Evolutionary conservation across 2,113 vertebrate genomes (phyloP).

Genomic region (Cyanoramphus novaezelandiae): DNA sequence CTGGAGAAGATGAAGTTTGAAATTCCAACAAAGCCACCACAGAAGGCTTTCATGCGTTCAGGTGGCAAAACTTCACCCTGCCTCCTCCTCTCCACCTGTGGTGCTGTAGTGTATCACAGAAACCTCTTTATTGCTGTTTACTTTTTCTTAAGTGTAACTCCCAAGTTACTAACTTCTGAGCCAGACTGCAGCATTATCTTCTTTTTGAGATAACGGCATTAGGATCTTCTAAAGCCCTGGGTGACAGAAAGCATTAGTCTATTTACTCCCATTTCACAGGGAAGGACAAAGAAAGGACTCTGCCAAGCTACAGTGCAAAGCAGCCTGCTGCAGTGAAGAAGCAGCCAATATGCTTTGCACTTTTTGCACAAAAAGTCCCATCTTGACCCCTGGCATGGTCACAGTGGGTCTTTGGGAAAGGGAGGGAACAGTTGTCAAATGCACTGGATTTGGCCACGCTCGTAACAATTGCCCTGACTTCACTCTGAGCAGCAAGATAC

Average conservation of each 20-base stretch:
- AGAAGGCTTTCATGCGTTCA: not conserved
- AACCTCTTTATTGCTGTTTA: conserved; percentile 1
- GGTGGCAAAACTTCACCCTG: conserved; percentile 6
- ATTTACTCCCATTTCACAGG: not conserved
- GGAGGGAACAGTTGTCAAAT: not conserved
- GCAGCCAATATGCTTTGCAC: not conserved
- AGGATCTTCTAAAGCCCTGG: not conserved
- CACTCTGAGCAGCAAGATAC: not conserved
- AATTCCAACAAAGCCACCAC: conserved; percentile 1
- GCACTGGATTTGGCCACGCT: not conserved
- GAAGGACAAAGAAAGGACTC: not conserved
- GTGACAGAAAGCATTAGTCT: not conserved
- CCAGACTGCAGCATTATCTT: conserved; percentile 7
- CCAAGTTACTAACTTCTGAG: not conserved
- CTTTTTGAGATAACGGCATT: conserved; percentile 2
- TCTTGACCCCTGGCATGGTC: not conserved
- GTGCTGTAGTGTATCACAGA: not conserved
- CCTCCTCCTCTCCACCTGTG: not conserved
- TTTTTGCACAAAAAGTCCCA: not conserved
- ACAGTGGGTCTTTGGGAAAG: not conserved
- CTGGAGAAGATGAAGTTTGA: conserved; percentile 14
- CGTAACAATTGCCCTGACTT: not conserved
- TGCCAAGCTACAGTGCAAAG: not conserved
- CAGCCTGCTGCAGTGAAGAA: not conserved
- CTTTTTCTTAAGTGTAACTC: conserved; percentile 23